A percentile compares a stretch with the other conserved stretches of the same genome.
phyloP scores from a whole-genome alignment of 2,113 vertebrate genomes.

The Myrmecophaga tridactyla region DNA sequence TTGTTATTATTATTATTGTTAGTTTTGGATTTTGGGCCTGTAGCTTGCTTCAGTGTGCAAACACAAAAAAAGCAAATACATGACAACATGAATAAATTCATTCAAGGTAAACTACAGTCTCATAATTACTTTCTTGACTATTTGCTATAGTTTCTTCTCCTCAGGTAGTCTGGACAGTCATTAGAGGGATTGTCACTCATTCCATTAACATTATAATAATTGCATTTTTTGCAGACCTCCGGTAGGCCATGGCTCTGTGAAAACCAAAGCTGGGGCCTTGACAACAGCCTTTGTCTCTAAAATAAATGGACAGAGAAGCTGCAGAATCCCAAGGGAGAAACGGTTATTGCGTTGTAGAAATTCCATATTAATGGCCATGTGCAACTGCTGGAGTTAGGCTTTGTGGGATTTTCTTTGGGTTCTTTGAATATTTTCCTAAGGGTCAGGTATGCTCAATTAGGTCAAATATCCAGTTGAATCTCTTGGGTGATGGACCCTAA shows the following conservation, averaged over 20 bases:
- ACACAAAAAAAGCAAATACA: slow-evolving; percentile 69
- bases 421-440: not conserved
- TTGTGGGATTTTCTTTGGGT: not conserved
- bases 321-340: not conserved
- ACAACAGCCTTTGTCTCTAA: not conserved
- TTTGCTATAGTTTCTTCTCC: slow-evolving; percentile 48
- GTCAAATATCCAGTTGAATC: not conserved
- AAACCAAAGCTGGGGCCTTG: not conserved
- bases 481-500: not conserved
- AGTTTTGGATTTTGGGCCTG: slow-evolving; percentile 45
- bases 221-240: slow-evolving; percentile 41
- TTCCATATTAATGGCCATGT: not conserved
- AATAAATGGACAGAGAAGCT: slow-evolving; percentile 25
- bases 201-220: slow-evolving; percentile 61
- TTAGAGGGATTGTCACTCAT: slow-evolving; percentile 41
- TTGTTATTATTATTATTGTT: slow-evolving; percentile 38
- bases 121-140: slow-evolving; percentile 70
- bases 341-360: slow-evolving; percentile 32
- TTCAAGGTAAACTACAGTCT: slow-evolving; percentile 65
- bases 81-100: slow-evolving; percentile 70
- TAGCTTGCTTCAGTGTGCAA: slow-evolving; percentile 57
- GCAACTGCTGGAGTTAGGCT: not conserved
- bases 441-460: not conserved
- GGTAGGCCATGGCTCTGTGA: not conserved
- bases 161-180: slow-evolving; percentile 2